Percentiles rank a stretch among this genome's conserved stretches.
Evolutionary conservation across 1,140 invertebrate genomes (phyloP).

Genomic region (Pararge aegeria): DNA sequence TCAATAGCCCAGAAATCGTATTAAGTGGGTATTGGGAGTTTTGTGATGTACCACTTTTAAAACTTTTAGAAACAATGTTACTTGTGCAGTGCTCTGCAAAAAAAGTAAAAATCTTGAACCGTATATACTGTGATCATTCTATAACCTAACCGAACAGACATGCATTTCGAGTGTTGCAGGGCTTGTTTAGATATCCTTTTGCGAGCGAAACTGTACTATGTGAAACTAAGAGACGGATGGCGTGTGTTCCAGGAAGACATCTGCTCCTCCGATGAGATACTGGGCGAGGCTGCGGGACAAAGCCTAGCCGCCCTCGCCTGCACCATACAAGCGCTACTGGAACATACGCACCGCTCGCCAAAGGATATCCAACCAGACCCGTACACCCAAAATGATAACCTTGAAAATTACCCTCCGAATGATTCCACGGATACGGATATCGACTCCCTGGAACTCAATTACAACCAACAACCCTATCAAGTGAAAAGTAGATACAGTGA

Average conservation of each 20-base stretch:
- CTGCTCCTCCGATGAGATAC: constrained; percentile 87
- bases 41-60: too few species aligned
- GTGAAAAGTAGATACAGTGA: constrained; percentile 52
- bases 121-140: constrained; percentile 9
- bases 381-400: constrained; percentile 24
- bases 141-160: constrained; percentile 18
- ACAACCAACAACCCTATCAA: constrained; percentile 36
- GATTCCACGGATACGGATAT: constrained; percentile 1
- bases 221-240: constrained; percentile 77
- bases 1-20: too few species aligned
- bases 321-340: constrained; percentile 80
- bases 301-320: constrained; percentile 60
- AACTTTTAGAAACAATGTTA: too few species aligned
- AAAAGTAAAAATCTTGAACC: constrained; percentile 8
- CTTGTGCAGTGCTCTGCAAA: too few species aligned
- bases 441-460: constrained; percentile 53
- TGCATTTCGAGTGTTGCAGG: constrained; percentile 59
- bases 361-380: constrained; percentile 57
- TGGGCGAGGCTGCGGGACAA: constrained; percentile 70
- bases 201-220: constrained; percentile 42
- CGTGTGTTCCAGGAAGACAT: constrained; percentile 87
- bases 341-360: constrained; percentile 71
- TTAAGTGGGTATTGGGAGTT: too few species aligned
- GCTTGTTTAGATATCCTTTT: constrained; percentile 56
- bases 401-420: not conserved